Evolutionary conservation across 2,888 invertebrate genomes (phyloP).

Genomic region (Caenorhabditis doughertyi): DNA sequence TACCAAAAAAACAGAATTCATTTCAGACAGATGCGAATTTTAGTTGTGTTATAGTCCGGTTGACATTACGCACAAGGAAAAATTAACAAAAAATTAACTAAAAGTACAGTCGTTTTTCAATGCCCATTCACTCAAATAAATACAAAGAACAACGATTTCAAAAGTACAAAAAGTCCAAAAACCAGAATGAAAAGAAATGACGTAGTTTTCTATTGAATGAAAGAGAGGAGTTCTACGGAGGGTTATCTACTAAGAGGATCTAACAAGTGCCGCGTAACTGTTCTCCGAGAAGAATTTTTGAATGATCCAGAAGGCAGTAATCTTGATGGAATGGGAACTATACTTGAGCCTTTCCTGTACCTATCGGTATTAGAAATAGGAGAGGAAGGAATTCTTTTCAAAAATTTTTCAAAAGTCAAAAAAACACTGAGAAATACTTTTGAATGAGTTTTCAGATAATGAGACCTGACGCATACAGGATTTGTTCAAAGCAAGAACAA

Average conservation of each 20-base stretch:
- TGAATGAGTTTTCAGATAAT: too few relatives aligned
- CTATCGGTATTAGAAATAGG: neutral
- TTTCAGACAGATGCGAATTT: too few relatives aligned
- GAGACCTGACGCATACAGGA: too few relatives aligned
- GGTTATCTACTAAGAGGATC: neutral
- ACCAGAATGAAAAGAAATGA: slow-evolving; percentile 7
- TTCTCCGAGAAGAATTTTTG: neutral
- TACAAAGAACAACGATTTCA: neutral
- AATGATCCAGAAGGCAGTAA: slow-evolving; percentile 1
- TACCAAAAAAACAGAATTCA: neutral
- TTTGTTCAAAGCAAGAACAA: neutral
- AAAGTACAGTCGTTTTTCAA: neutral
- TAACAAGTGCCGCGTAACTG: neutral
- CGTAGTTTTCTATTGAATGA: slow-evolving; percentile 4
- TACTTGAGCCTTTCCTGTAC: too few relatives aligned
- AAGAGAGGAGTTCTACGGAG: slow-evolving; percentile 1
- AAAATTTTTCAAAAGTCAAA: too few relatives aligned
- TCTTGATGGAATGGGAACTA: neutral
- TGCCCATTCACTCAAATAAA: neutral
- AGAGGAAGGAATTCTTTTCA: too few relatives aligned
- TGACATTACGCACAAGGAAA: neutral
- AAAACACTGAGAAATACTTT: too few relatives aligned
- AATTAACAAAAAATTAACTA: neutral
- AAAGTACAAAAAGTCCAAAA: neutral
- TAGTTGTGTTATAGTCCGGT: too few relatives aligned